These are phyloP conservation scores for Cochlearius cochlearius DNA, from an alignment of 2,113 vertebrate genomes.

Conservation along the genomic window DNA sequence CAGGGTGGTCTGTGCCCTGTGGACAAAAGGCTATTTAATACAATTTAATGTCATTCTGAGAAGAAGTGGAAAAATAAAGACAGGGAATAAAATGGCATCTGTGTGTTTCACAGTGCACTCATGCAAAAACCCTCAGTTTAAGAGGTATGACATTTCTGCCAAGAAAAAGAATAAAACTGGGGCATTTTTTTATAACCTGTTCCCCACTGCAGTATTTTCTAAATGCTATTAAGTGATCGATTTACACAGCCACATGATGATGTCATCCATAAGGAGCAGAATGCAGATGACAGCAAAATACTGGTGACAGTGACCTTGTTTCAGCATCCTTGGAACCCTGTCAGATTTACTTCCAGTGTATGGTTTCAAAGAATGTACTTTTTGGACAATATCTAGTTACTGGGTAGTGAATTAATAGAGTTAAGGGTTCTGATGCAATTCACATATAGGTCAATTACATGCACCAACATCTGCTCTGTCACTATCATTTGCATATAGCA, in stretches of 20 bases:
- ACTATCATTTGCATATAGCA: slow-evolving; percentile 99
- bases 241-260: slow-evolving; percentile 87
- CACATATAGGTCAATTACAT: slow-evolving; percentile 99
- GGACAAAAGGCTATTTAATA: slow-evolving; percentile 99
- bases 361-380: slow-evolving; percentile 83
- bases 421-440: slow-evolving; percentile 99
- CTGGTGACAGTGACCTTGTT: slow-evolving; percentile 84
- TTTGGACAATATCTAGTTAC: slow-evolving; percentile 85
- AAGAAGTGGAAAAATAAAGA: slow-evolving; percentile 88
- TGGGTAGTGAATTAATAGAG: slow-evolving; percentile 90
- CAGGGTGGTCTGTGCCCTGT: slow-evolving; percentile 97
- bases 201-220: slow-evolving; percentile 81
- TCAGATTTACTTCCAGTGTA: slow-evolving; percentile 82
- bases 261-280: slow-evolving; percentile 86
- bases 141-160: slow-evolving; percentile 86
- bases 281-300: slow-evolving; percentile 85
- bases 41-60: slow-evolving; percentile 99
- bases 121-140: slow-evolving; percentile 86
- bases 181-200: slow-evolving; percentile 82
- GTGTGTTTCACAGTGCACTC: slow-evolving; percentile 92
- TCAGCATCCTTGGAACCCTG: slow-evolving; percentile 80
- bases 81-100: slow-evolving; percentile 95
- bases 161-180: slow-evolving; percentile 81
- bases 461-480: slow-evolving; percentile 99
- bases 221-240: slow-evolving; percentile 90